Conservation (phyloP, 2,113 vertebrate species). For the Anguilla japonica region DNA sequence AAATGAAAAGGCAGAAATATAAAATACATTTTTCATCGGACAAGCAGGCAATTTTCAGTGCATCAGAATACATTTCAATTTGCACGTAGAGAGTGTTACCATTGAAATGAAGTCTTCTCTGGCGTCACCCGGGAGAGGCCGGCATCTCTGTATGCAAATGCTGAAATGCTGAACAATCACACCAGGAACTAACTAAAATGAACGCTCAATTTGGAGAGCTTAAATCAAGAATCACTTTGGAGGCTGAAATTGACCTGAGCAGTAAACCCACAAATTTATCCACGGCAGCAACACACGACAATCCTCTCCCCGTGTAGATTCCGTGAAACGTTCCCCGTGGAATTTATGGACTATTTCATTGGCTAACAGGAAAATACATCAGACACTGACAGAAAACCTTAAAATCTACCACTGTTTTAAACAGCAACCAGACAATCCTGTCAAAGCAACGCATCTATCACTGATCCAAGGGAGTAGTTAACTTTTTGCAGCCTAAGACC, state of each 20-base stretch:
- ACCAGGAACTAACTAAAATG: constrained; percentile 82
- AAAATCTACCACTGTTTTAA: constrained; percentile 12
- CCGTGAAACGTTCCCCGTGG: constrained; percentile 18
- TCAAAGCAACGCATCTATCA: constrained; percentile 28
- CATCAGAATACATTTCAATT: constrained; percentile 65
- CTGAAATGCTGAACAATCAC: constrained; percentile 76
- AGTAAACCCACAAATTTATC: constrained; percentile 41
- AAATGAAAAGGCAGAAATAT: constrained; percentile 70
- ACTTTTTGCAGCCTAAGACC: background rate
- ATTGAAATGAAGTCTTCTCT: constrained; percentile 67
- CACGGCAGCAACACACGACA: constrained; percentile 21
- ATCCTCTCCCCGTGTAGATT: constrained; percentile 22
- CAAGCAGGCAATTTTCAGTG: constrained; percentile 67
- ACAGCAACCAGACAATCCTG: constrained; percentile 3
- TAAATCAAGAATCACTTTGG: constrained; percentile 79
- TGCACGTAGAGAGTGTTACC: constrained; percentile 62
- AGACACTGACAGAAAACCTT: constrained; percentile 2
- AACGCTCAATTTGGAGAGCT: constrained; percentile 86
- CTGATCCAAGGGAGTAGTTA: constrained; percentile 24
- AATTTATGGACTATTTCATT: constrained; percentile 39
- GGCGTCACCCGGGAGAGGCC: constrained; percentile 79
- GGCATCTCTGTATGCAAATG: constrained; percentile 67
- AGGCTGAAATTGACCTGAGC: constrained; percentile 55
- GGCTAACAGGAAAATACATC: constrained; percentile 9
- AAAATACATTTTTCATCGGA: constrained; percentile 68